phyloP scores from a whole-genome alignment of 2,888 invertebrate species.

The Branchipolynoe longqiensis region DNA sequence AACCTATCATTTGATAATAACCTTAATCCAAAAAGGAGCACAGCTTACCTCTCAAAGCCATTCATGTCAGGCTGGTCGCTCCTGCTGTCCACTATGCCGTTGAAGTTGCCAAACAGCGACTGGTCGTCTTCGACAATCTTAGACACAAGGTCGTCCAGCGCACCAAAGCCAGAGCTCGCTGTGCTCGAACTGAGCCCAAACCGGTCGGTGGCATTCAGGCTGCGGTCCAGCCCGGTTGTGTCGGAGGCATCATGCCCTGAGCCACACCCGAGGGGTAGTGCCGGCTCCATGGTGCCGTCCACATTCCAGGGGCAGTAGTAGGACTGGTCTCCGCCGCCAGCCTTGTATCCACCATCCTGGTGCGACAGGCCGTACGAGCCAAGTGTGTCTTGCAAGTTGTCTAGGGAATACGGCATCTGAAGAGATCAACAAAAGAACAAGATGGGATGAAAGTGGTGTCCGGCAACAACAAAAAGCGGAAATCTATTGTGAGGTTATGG shows the following conservation, averaged over 20 bases:
- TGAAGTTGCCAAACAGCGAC: slow-evolving; percentile 57
- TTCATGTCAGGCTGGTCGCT: slow-evolving; percentile 4
- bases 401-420: slow-evolving; percentile 31
- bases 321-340: not conserved
- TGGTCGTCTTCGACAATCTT: slow-evolving; percentile 72
- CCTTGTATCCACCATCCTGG: not conserved
- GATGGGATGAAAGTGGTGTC: too few relatives aligned
- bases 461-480: too few relatives aligned
- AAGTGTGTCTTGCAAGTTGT: slow-evolving; percentile 24
- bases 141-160: slow-evolving; percentile 77
- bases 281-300: not conserved
- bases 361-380: slow-evolving; percentile 5
- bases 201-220: slow-evolving; percentile 40
- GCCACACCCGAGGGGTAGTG: not conserved
- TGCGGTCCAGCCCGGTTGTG: slow-evolving; percentile 30
- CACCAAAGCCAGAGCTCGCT: slow-evolving; percentile 62
- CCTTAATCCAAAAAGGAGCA: not conserved
- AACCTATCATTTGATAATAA: not conserved
- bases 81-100: slow-evolving; percentile 17
- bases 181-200: slow-evolving; percentile 60
- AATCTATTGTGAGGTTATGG: too few relatives aligned
- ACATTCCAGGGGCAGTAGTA: slow-evolving; percentile 48
- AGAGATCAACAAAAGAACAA: too few relatives aligned
- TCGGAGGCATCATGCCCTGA: not conserved
- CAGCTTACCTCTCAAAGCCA: slow-evolving; percentile 11